Percentiles rank a stretch among this genome's conserved stretches.
Evolutionary conservation across 2,888 invertebrate species (phyloP).

Genomic region (Gastrophysa polygoni): DNA sequence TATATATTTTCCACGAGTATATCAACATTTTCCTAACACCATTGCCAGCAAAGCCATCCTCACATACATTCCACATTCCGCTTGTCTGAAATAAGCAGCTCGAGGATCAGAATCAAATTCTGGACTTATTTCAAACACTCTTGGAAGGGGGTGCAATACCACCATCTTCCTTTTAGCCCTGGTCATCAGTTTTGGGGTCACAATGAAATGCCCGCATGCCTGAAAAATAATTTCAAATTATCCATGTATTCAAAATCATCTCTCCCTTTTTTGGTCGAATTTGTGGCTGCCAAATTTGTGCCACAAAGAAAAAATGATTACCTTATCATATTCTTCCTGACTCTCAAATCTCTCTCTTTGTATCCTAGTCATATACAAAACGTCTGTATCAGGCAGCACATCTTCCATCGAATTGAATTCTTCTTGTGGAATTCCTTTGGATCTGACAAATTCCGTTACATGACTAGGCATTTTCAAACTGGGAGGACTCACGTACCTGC

Average conservation of each 20-base stretch:
- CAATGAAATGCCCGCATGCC: slow-evolving; percentile 85
- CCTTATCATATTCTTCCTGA: slow-evolving; percentile 85
- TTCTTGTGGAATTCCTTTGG: slow-evolving; percentile 80
- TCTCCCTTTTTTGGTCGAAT: too few species aligned
- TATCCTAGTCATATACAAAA: slow-evolving; percentile 97
- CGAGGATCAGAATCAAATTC: slow-evolving; percentile 96
- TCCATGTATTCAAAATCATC: neutral
- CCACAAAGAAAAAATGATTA: too few species aligned
- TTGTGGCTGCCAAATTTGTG: too few species aligned
- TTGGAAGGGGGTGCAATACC: slow-evolving; percentile 96
- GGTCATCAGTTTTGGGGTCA: slow-evolving; percentile 96
- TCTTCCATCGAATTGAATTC: slow-evolving; percentile 77
- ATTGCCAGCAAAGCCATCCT: slow-evolving; percentile 96
- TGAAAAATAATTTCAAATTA: slow-evolving; percentile 56
- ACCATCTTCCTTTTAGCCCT: slow-evolving; percentile 92
- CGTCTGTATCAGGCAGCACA: slow-evolving; percentile 91
- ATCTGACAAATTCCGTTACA: slow-evolving; percentile 77
- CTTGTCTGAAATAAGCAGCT: slow-evolving; percentile 98
- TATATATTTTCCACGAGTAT: neutral
- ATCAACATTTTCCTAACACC: slow-evolving; percentile 71
- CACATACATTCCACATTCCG: slow-evolving; percentile 97
- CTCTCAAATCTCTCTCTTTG: slow-evolving; percentile 90
- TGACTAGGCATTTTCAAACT: slow-evolving; percentile 90
- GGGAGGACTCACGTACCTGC: slow-evolving; percentile 73
- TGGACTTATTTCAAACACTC: slow-evolving; percentile 92